Evolutionary conservation across 2,888 invertebrate species (phyloP).

Genomic region (Pharmacophagus antenor): DNA sequence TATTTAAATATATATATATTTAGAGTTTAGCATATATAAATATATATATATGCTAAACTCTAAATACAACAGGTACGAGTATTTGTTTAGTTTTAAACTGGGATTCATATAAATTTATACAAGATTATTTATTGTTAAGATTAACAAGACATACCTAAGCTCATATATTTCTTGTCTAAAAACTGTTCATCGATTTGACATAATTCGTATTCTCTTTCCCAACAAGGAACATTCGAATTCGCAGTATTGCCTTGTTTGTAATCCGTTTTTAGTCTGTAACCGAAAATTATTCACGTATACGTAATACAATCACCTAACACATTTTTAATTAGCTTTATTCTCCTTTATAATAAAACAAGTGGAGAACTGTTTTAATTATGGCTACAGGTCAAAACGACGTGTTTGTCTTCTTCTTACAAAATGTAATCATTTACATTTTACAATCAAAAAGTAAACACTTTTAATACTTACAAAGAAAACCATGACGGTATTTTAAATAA

Average conservation of each 20-base stretch:
- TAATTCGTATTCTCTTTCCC: slow-evolving; percentile 52
- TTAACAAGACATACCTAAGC: slow-evolving; percentile 17
- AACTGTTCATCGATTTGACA: slow-evolving; percentile 41
- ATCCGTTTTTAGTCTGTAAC: slow-evolving; percentile 8
- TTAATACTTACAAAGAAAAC: background rate
- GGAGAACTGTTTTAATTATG: too few species aligned
- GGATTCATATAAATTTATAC: too few species aligned
- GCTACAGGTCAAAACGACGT: background rate
- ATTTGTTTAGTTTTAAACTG: too few species aligned
- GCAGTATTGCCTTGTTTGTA: background rate
- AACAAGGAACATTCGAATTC: slow-evolving; percentile 33
- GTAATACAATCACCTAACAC: background rate
- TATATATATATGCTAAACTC: too few species aligned
- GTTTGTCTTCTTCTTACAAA: background rate
- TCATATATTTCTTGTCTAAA: slow-evolving; percentile 47
- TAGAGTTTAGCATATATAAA: too few species aligned
- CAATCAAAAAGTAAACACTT: background rate
- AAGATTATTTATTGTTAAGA: too few species aligned
- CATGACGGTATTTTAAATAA: slow-evolving; percentile 14
- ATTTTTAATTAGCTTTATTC: too few species aligned
- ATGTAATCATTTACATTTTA: background rate
- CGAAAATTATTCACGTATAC: background rate
- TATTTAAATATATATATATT: too few species aligned
- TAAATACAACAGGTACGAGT: too few species aligned
- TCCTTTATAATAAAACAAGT: too few species aligned